Evolutionary conservation across 2,797 vertebrate genomes (phyloP), one percentile per base, ranked within the genome.

Genomic region (Crax fasciolata): DNA sequence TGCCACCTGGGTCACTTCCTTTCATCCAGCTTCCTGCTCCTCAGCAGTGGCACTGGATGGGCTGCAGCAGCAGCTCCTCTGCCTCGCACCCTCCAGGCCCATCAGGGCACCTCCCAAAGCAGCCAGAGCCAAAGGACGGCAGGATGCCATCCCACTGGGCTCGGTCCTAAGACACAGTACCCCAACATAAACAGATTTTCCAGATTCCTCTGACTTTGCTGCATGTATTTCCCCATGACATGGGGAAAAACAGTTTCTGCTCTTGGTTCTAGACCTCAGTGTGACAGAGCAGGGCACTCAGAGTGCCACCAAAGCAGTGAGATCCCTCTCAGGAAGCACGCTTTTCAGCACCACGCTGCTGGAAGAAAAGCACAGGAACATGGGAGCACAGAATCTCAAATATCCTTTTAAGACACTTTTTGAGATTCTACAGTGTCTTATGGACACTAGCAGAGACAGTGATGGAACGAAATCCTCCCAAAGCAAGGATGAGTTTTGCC

Each of bases 401-500:
- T 15, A 44, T 3, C 62, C 75, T 52, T 72, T 75, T 84, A 74
- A 20, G 21, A 11, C 24, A 21, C 32, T 6, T 75, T 19, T n/a
- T 4, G 49, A 61, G 32, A 77, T 52, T 49, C 62, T 52, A 2
- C 11, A 23, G 43, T 23, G 41, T 41, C 51, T 81, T 72, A 46
- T 72, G 84, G 67, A 82, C 82, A 93, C 72, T 11, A 79, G 72
- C 71, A 75, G 35, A 43, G 46, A 68, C 55, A 81, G 75, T 79
- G 72, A 61, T 48, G 38, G 75, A 55, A 71, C 21, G 70, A 82
- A 84, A 82, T 73, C 82, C 75, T 83, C 90, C 79, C 83, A 84
- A 61, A 85, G 71, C 58, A 46, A 62, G 63, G 82, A 35, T 85
- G 78, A 68, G 71, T 91, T 78, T 2, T 59, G 87, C 70, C 81